Evolutionary conservation across 2,888 invertebrate species (phyloP).

Genomic region (Bombylius discolor): DNA sequence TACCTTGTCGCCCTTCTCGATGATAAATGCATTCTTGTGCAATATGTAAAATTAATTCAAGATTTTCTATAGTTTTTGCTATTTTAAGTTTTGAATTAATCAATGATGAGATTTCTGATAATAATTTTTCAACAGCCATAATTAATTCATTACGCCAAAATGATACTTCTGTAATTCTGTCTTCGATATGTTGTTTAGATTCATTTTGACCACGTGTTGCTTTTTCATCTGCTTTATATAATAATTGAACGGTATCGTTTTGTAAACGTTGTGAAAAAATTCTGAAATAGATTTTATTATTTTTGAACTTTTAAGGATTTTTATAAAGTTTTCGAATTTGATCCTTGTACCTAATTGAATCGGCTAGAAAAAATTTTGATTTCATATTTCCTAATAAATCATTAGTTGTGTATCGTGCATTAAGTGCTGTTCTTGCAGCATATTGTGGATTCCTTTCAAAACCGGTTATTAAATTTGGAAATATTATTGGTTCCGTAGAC

Average conservation of each 20-base stretch:
- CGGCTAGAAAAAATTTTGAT: conserved; percentile 68
- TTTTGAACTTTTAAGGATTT: no score
- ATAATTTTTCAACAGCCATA: conserved; percentile 72
- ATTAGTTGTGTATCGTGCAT: conserved; percentile 79
- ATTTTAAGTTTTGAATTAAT: conserved; percentile 54
- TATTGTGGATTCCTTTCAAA: conserved; percentile 72
- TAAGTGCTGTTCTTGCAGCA: conserved; percentile 70
- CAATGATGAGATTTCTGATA: conserved; percentile 62
- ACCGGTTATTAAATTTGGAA: conserved; percentile 70
- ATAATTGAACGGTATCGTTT: conserved; percentile 61
- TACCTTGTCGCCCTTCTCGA: conserved; percentile 74
- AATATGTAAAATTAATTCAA: conserved; percentile 82
- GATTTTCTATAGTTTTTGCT: conserved; percentile 58
- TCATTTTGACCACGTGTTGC: conserved; percentile 66
- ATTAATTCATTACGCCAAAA: conserved; percentile 87
- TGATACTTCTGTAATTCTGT: conserved; percentile 80
- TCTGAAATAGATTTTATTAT: conserved; percentile 12
- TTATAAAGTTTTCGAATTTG: not conserved
- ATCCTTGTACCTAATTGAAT: conserved; percentile 55
- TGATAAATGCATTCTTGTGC: conserved; percentile 90
- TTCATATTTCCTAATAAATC: conserved; percentile 85
- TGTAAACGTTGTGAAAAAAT: conserved; percentile 64
- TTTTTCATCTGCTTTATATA: conserved; percentile 70
- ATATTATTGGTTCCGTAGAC: conserved; percentile 62
- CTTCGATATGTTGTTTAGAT: conserved; percentile 75